Evolutionary conservation across 2,888 invertebrate species (phyloP), one percentile per base, ranked within the genome.

Genomic region (Gastracanthus pulcherrimus): DNA sequence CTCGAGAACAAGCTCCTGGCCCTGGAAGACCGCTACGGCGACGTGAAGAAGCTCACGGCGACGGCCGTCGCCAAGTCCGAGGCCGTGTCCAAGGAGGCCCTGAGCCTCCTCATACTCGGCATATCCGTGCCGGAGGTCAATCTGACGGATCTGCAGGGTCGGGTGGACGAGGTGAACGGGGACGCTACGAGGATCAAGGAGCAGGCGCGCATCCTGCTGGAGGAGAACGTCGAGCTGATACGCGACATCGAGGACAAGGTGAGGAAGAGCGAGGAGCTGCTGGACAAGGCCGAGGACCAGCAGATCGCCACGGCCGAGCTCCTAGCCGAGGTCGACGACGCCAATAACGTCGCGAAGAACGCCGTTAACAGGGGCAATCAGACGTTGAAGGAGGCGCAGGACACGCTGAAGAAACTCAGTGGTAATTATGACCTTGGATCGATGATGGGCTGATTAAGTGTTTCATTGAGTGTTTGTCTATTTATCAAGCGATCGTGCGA

Each of bases 351-450:
- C 87, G 98, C 98, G 0, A 94, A 94, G 79, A 95, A 96, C 72
- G 98, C 98, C 2, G 96, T 98, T 0, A 94, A 95, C 78, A 94
- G 96, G 72, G 98, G 98, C 2, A 97, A 98, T 87, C 94, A 94
- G 85, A 97, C 96, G 0, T 92, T 97, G 7, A 93, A 94, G 83
- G 96, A 97, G 88, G 98, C 96, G 3, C 95, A 96, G 87, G 94
- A 95, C 74, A 98, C 97, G 0, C 94, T 96, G 82, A 93, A 95
- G 83, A 96, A 96, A 29, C 92, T 97, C 26, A 93, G 94, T 90
- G 94, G 95, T 95, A 90, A 89, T 26, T n/a, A 87, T 88, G n/a
- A n/a, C n/a, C n/a, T n/a, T n/a, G n/a, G n/a, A n/a, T n/a, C n/a
- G n/a, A n/a, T n/a, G n/a, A n/a, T n/a, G n/a, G n/a, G n/a, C n/a